A percentile compares a stretch with the other conserved stretches of the same genome.
Evolutionary conservation across 2,113 vertebrate species (phyloP).

Genomic region (Corvus hawaiiensis): DNA sequence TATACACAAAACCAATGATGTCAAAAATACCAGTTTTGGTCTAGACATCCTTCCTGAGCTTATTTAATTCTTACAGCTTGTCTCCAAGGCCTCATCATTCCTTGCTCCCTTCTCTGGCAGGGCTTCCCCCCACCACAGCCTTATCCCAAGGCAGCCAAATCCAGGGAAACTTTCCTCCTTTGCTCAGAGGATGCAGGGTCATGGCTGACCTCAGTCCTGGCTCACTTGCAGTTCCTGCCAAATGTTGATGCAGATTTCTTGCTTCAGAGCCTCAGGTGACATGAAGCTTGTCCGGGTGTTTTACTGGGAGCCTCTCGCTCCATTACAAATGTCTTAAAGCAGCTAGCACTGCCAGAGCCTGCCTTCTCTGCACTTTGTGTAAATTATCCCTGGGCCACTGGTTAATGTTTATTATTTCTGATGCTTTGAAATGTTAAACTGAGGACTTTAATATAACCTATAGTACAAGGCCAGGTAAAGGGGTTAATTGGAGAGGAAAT

Average conservation of each 20-base stretch:
- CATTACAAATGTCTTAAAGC: not conserved
- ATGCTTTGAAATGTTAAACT: not conserved
- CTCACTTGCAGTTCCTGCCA: not conserved
- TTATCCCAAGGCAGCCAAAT: not conserved
- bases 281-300: rapidly evolving
- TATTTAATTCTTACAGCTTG: not conserved
- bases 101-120: not conserved
- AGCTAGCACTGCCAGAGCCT: not conserved
- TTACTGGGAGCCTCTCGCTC: not conserved
- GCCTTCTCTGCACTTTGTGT: not conserved
- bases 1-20: not conserved
- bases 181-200: not conserved
- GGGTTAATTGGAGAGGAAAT: not conserved
- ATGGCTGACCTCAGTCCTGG: rapidly evolving
- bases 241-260: not conserved
- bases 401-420: not conserved
- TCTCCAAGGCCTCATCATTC: not conserved
- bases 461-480: not conserved
- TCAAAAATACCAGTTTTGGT: not conserved
- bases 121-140: not conserved
- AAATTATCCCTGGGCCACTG: not conserved
- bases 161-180: not conserved
- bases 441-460: not conserved
- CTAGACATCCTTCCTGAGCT: not conserved
- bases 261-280: not conserved